A percentile compares a stretch with the other conserved stretches of the same genome.
Evolutionary conservation across 2,113 vertebrate genomes (phyloP).

Genomic region (Sylvilagus bachmani): DNA sequence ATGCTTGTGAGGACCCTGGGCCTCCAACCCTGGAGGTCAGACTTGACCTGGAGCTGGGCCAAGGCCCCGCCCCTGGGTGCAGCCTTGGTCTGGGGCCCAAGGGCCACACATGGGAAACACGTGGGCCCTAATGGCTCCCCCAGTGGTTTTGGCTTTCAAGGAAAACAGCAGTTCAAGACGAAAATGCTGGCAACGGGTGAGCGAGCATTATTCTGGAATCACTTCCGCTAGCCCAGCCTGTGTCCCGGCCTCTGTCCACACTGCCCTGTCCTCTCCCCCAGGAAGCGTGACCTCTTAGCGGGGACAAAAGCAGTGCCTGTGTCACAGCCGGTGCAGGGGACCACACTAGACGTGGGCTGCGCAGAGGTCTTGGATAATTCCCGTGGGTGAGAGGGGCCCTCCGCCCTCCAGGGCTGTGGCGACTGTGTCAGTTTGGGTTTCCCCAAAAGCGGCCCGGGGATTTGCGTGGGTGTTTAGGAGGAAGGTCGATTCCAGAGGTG

Average conservation of each 20-base stretch:
- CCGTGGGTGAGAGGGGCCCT: not conserved
- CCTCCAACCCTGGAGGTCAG: not conserved
- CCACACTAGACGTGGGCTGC: not conserved
- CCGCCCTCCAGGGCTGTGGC: not conserved
- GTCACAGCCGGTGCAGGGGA: rapidly evolving
- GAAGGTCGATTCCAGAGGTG: too few relatives aligned
- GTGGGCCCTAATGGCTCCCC: not conserved
- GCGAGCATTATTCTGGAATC: not conserved
- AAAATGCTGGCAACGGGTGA: not conserved
- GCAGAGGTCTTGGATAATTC: not conserved
- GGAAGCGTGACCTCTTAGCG: not conserved
- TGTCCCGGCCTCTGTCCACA: not conserved
- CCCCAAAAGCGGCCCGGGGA: not conserved
- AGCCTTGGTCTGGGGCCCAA: not conserved
- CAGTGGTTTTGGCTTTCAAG: not conserved
- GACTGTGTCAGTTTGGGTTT: not conserved
- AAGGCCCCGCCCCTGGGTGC: not conserved
- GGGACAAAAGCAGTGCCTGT: not conserved
- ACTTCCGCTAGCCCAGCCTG: not conserved
- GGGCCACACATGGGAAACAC: not conserved
- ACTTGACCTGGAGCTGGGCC: not conserved
- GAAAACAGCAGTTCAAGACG: not conserved
- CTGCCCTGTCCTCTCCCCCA: not conserved
- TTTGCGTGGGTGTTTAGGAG: not conserved
- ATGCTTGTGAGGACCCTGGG: too few relatives aligned